Base-by-base conservation (phyloP, 2,113 vertebrate species). In the Rana temporaria region DNA sequence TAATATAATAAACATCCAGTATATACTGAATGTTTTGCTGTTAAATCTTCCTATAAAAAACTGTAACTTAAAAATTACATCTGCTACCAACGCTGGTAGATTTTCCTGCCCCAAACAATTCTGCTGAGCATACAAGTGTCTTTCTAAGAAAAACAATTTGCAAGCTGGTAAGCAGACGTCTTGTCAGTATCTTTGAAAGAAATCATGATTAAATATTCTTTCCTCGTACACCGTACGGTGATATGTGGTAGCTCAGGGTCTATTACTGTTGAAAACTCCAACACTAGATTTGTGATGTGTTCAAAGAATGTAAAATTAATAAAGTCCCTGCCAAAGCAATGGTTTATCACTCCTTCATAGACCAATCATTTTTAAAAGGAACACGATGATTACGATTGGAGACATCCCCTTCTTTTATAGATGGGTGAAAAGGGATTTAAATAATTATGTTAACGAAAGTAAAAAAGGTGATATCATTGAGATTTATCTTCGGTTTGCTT, bases 401-500 rank as follows among this genome's bases (percentile, higher is more conserved):
- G 57, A 20, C 17, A 30, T 18, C n/a, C 20, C 17, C 73, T 73
- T 70, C n/a, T 11, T 70, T 69, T 60, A 57, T 70, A 70, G 48
- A 79, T 79, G 53, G 4, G 32, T 32, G 59, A 79, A 69, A 60
- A 38, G 53, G 65, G 77, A 81, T 73, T 65, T 56, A 26, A 81
- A 73, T 22, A 81, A 56, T 81, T 72, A 71, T 72, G 68, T 8
- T 65, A 65, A 73, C 3, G 65, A 8, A 65, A 53, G 26, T 15
- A 59, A 26, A 55, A 73, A 64, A 26, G 68, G 53, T 65, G n/a
- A 81, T 56, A 6, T 53, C 68, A 73, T 22, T 22, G 14, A 55
- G 69, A 73, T 81, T 65, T 65, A 64, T 73, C 42, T 71, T 24
- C 38, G 26, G 22, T 53, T 22, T 52, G 78, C 67, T 42, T 71